Percentiles rank a stretch among this genome's conserved stretches.
Conservation (phyloP, 1,140 invertebrate genomes). For the Stratiolaelaps scimitus region DNA sequence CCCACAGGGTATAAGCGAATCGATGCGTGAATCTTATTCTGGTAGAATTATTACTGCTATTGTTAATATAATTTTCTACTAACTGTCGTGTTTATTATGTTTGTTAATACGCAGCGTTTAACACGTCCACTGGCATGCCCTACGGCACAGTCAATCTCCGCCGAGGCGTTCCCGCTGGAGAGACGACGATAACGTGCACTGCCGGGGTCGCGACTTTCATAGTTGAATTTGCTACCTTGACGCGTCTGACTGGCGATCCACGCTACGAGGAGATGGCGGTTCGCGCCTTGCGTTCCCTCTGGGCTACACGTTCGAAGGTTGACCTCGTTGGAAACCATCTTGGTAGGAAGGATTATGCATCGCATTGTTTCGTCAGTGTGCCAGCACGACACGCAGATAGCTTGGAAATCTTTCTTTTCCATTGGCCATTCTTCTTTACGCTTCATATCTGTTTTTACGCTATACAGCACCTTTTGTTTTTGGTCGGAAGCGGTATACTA, state of each 20-base stretch:
- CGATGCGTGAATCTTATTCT: too few species aligned
- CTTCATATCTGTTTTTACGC: too few species aligned
- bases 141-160: constrained; percentile 90
- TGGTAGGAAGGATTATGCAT: constrained; percentile 5
- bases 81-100: constrained; percentile 26
- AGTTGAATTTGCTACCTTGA: constrained; percentile 89
- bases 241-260: constrained; percentile 82
- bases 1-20: too few species aligned
- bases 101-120: constrained; percentile 43
- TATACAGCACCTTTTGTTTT: too few species aligned
- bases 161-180: constrained; percentile 79
- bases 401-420: too few species aligned
- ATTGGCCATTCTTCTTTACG: too few species aligned
- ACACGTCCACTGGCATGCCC: constrained; percentile 72
- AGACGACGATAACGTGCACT: constrained; percentile 92
- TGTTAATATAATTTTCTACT: constrained; percentile 4
- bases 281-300: constrained; percentile 75
- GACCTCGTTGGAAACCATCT: constrained; percentile 49
- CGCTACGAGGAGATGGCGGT: constrained; percentile 85
- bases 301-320: constrained; percentile 68
- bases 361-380: too few species aligned
- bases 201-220: constrained; percentile 92
- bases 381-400: too few species aligned
- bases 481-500: too few species aligned
- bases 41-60: too few species aligned